Base-by-base conservation (phyloP, 2,113 vertebrate genomes). In the Odontesthes bonariensis region DNA sequence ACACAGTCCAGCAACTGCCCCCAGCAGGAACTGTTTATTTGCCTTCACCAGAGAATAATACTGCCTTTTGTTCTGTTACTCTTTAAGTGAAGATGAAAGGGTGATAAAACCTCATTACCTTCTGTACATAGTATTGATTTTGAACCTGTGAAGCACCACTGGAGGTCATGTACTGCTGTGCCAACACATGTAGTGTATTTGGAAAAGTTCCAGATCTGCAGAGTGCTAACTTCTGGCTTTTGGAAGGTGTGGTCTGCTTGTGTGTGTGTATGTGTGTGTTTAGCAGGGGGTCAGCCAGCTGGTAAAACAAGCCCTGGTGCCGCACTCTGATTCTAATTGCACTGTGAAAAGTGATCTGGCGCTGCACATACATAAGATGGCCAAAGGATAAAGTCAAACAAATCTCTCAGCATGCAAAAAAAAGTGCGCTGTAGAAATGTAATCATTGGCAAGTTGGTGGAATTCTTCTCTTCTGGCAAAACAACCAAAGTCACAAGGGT, bases 11-110 rank as follows among this genome's bases (percentile, higher is more conserved):
- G 81, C 75, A 84, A 84, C 80, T 86, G 82, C 82, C 89, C 88
- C 88, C 79, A 89, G 91, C 84, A 88, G 82, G 80, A 92, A 86
- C 76, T 89, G 87, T 91, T 91, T 92, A 89, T 91, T 92, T 93
- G 78, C 75, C 73, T 89, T 86, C 62, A 65, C 70, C 57, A 31
- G 22, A 63, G 88, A 85, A 91, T 86, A 89, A 88, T 84, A 60
- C 79, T 23, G 83, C 72, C 80, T 84, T 89, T 90, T 91, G 87
- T 92, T 83, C 75, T 40, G 55, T 14, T 57, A 72, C 69, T 83
- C 79, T 82, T 88, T 84, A 79, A 85, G 69, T 5, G 19, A 52
- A 77, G 73, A 89, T 85, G 78, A 79, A 89, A 85, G 53, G 53
- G 80, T 52, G 82, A 90, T 86, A 87, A 88, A 82, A 77, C 66